Evolutionary conservation across 2,113 vertebrate species (phyloP).

Genomic region (Rhizomys pruinosus): DNA sequence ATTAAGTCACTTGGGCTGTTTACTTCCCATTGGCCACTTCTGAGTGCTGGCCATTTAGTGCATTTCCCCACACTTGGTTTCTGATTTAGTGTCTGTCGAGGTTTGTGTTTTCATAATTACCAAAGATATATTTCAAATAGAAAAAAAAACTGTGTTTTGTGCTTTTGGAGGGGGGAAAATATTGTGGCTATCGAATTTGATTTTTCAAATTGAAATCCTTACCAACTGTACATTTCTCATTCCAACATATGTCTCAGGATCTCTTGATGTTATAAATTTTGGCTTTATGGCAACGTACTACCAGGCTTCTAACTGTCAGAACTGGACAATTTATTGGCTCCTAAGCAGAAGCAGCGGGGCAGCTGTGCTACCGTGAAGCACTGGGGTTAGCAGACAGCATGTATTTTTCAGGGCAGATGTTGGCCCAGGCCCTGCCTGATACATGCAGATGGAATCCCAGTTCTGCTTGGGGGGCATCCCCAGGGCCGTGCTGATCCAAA

Average conservation of each 20-base stretch:
- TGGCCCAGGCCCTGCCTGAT: neutral
- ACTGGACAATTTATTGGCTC: constrained; percentile 46
- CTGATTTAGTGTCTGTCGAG: neutral
- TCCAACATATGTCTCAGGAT: constrained; percentile 2
- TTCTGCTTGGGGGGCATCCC: neutral
- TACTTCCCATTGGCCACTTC: constrained; percentile 43
- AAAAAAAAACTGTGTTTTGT: neutral
- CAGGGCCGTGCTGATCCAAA: neutral
- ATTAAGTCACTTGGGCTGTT: constrained; percentile 39
- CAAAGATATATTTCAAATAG: constrained; percentile 61
- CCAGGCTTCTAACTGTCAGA: constrained; percentile 44
- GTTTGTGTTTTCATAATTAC: constrained; percentile 57
- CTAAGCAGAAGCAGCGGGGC: neutral
- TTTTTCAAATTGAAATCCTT: constrained; percentile 50
- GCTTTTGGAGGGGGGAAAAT: neutral
- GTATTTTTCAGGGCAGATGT: constrained; percentile 30
- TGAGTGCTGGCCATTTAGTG: neutral
- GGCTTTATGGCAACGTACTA: constrained; percentile 34
- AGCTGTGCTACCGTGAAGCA: neutral
- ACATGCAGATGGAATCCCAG: neutral
- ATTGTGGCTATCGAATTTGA: constrained; percentile 38
- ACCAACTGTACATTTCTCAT: constrained; percentile 40
- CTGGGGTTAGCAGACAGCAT: neutral
- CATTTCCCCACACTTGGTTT: neutral
- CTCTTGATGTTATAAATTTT: constrained; percentile 54